These are phyloP conservation scores for Choristoneura rosaceana DNA, from an alignment of 2,888 invertebrate genomes.

Conservation along the genomic window DNA sequence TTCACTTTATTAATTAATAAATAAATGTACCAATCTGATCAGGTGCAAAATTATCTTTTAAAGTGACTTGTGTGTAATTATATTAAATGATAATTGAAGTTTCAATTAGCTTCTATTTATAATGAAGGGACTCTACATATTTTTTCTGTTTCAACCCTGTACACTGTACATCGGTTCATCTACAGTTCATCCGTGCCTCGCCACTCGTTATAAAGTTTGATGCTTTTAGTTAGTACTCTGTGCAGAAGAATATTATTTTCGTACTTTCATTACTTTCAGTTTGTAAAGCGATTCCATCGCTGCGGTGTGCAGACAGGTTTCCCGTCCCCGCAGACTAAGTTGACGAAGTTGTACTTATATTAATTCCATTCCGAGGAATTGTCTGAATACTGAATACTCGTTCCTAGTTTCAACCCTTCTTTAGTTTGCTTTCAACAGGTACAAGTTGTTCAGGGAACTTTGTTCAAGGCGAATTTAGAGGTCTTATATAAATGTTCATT, in stretches of 20 bases:
- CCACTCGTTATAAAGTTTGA: slow-evolving; percentile 75
- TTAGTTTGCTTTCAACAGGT: slow-evolving; percentile 34
- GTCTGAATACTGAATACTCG: slow-evolving; percentile 39
- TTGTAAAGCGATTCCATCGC: slow-evolving; percentile 57
- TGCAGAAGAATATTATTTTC: slow-evolving; percentile 71
- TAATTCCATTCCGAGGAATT: slow-evolving; percentile 38
- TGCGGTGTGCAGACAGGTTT: slow-evolving; percentile 44
- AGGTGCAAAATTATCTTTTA: not conserved
- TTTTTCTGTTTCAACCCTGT: slow-evolving; percentile 28
- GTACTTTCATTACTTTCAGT: slow-evolving; percentile 61
- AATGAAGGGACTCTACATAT: not conserved
- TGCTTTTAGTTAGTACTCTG: slow-evolving; percentile 60
- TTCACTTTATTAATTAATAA: not conserved
- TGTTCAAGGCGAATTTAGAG: slow-evolving; percentile 8
- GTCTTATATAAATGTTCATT: not conserved
- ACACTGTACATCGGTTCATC: slow-evolving; percentile 52
- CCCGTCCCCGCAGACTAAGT: slow-evolving; percentile 34
- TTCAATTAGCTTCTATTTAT: not conserved
- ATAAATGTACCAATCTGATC: not conserved
- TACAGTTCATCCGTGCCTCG: slow-evolving; percentile 56
- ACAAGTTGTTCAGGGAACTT: slow-evolving; percentile 25
- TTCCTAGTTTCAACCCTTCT: slow-evolving; percentile 30
- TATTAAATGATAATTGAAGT: not conserved
- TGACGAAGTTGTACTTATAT: slow-evolving; percentile 37
- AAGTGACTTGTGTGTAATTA: not conserved